phyloP scores from a whole-genome alignment of 2,888 invertebrate genomes.

The Morpho deidamia region DNA sequence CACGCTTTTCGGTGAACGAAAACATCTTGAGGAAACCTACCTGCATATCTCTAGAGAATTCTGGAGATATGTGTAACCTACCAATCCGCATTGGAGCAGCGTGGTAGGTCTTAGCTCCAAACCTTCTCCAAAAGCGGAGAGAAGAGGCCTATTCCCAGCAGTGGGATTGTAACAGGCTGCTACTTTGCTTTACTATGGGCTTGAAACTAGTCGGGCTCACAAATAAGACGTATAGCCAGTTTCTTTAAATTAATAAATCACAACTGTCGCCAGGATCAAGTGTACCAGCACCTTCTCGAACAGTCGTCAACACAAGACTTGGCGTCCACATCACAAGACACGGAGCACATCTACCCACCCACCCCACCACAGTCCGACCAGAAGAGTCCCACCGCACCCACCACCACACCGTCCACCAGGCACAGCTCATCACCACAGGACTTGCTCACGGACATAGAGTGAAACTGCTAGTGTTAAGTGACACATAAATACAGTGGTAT shows the following conservation, averaged over 20 bases:
- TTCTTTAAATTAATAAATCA: not conserved
- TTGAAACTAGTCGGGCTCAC: too few relatives aligned
- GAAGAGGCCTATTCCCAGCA: too few relatives aligned
- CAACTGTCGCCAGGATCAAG: conserved; percentile 49
- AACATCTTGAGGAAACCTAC: too few relatives aligned
- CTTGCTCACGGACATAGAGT: conserved; percentile 13
- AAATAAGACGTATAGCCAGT: too few relatives aligned
- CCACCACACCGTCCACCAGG: conserved; percentile 53
- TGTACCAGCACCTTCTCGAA: conserved; percentile 50
- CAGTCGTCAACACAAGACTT: conserved; percentile 35
- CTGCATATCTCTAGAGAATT: too few relatives aligned
- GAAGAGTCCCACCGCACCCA: conserved; percentile 61
- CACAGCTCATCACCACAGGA: conserved; percentile 31
- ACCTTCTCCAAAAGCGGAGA: too few relatives aligned
- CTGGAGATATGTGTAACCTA: too few relatives aligned
- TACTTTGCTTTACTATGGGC: too few relatives aligned
- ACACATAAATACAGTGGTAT: not conserved
- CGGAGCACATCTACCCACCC: conserved; percentile 57
- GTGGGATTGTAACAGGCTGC: too few relatives aligned
- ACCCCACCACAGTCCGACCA: conserved; percentile 69
- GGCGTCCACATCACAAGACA: conserved; percentile 36
- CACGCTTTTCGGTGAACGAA: too few relatives aligned
- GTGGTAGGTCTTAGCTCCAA: too few relatives aligned
- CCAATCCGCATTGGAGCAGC: too few relatives aligned
- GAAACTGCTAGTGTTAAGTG: conserved; percentile 8